Percentiles rank a stretch among this genome's conserved stretches.
Conservation (phyloP, 2,888 invertebrate genomes). For the Carcina quercana region DNA sequence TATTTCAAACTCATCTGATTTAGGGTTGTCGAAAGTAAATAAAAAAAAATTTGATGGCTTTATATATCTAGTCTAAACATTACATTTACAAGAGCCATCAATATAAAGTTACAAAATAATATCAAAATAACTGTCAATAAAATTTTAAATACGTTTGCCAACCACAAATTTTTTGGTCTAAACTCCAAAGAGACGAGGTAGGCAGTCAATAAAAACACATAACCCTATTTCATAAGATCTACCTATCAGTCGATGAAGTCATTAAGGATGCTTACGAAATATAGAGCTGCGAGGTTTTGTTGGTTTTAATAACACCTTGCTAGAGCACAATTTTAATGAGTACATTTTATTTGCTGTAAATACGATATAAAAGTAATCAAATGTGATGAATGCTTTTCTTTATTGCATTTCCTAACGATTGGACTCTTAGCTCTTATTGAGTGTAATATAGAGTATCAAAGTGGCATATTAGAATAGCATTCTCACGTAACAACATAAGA, state of each 20-base stretch:
- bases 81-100: no score
- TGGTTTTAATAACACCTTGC: constrained; percentile 22
- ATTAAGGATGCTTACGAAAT: constrained; percentile 52
- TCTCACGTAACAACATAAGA: constrained; percentile 11
- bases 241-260: constrained; percentile 49
- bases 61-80: no score
- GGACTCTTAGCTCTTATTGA: no score
- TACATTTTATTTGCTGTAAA: no score
- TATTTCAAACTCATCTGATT: no score
- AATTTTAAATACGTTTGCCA: background rate
- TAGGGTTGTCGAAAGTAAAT: no score
- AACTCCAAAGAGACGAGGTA: no score
- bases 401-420: no score
- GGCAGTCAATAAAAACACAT: background rate
- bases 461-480: constrained; percentile 17
- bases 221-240: constrained; percentile 5
- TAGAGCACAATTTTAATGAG: constrained; percentile 3
- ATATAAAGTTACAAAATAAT: no score
- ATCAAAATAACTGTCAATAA: no score
- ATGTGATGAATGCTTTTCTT: constrained; percentile 20
- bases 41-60: no score
- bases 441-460: background rate
- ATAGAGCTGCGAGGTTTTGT: constrained; percentile 25
- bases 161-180: no score
- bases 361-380: constrained; percentile 9